phyloP scores from a whole-genome alignment of 2,113 vertebrate species.

The Gymnorhina tibicen region DNA sequence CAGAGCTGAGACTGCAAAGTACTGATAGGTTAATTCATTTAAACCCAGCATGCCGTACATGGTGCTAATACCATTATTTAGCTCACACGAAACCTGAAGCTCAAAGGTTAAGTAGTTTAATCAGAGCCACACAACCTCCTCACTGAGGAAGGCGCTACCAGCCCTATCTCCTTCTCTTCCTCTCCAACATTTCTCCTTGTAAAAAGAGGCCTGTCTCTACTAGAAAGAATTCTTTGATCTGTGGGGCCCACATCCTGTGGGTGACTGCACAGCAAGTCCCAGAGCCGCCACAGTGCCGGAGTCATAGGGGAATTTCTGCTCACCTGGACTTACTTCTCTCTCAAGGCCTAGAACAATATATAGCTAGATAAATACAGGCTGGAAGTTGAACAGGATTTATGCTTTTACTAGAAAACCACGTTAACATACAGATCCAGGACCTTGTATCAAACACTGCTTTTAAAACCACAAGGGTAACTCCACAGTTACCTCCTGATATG shows the following conservation, averaged over 20 bases:
- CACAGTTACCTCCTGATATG: not conserved
- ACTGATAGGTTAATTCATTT: not conserved
- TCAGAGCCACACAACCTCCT: not conserved
- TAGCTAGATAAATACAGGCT: not conserved
- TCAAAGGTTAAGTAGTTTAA: not conserved
- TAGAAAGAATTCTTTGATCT: not conserved
- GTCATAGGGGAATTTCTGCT: not conserved
- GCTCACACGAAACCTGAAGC: not conserved
- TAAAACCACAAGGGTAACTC: not conserved
- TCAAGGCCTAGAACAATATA: not conserved
- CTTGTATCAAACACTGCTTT: not conserved
- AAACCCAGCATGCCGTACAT: not conserved
- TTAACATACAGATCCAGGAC: not conserved
- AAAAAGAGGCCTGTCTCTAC: not conserved
- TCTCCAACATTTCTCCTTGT: not conserved
- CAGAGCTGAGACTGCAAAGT: not conserved
- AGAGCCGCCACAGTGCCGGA: rapidly evolving
- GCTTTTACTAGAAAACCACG: not conserved
- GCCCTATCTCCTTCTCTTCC: not conserved
- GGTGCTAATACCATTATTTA: not conserved
- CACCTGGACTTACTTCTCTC: not conserved
- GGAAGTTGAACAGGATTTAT: not conserved
- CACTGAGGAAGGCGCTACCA: not conserved
- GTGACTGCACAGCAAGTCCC: not conserved
- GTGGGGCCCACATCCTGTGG: not conserved